Conservation (phyloP, 2,113 vertebrate genomes). For the Tonatia bakeri region DNA sequence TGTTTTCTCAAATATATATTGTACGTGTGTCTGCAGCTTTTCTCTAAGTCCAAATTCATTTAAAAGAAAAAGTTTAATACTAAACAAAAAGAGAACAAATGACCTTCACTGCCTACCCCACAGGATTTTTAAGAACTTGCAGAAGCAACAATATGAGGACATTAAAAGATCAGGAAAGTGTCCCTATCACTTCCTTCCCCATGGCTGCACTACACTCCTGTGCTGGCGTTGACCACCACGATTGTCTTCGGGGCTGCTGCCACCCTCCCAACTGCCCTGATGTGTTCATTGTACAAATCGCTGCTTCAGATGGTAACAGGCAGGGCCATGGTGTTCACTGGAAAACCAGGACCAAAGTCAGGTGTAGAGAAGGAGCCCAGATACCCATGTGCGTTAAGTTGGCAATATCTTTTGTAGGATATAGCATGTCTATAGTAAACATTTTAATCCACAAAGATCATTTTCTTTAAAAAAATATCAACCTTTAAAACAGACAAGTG, state of each 20-base stretch:
- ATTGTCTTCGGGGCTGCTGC: not conserved
- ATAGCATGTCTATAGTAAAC: not conserved
- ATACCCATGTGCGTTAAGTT: not conserved
- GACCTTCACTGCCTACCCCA: not conserved
- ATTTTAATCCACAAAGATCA: not conserved
- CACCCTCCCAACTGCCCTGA: not conserved
- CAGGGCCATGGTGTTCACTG: not conserved
- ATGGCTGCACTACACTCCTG: not conserved
- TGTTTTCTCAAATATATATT: not conserved
- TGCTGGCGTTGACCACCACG: not conserved
- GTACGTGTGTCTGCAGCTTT: not conserved
- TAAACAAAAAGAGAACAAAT: not conserved
- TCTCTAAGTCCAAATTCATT: not conserved
- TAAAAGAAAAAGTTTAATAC: not conserved
- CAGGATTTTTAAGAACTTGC: not conserved
- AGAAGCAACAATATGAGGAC: not conserved
- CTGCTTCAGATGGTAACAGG: not conserved
- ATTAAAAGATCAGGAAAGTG: not conserved
- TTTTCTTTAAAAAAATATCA: not conserved
- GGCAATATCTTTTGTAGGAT: not conserved
- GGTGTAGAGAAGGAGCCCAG: not conserved
- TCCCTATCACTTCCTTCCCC: not conserved
- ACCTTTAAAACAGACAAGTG: not conserved
- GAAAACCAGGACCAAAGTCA: not conserved
- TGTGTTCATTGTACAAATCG: not conserved